Evolutionary conservation across 2,113 vertebrate species (phyloP).

Genomic region (Junco hyemalis): DNA sequence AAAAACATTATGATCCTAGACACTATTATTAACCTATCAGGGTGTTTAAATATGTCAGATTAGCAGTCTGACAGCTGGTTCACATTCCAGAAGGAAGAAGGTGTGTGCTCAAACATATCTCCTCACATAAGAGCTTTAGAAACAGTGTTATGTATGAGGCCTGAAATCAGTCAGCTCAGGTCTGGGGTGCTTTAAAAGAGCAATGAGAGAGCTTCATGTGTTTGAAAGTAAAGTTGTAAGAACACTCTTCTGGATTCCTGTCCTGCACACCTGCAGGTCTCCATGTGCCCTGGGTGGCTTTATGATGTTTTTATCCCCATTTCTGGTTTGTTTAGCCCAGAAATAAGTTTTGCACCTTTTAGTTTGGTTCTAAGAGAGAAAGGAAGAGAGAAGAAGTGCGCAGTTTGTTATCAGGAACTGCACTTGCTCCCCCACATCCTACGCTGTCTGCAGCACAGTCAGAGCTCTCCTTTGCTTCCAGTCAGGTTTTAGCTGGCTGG

Average conservation of each 20-base stretch:
- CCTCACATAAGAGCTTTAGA: background rate
- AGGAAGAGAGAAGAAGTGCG: background rate
- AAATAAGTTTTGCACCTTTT: background rate
- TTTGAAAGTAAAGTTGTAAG: background rate
- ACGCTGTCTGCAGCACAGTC: background rate
- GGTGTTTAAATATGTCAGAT: conserved; percentile 29
- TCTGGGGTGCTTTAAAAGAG: background rate
- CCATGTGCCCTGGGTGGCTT: background rate
- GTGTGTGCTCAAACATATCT: background rate
- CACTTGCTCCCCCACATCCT: background rate
- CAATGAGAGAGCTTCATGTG: background rate
- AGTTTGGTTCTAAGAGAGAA: background rate
- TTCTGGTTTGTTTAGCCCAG: background rate
- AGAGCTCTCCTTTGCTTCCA: background rate
- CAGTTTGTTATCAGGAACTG: background rate
- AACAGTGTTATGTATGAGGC: background rate
- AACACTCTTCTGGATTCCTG: background rate
- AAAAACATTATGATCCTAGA: conserved; percentile 11
- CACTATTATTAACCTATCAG: conserved; percentile 22
- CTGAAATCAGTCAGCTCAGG: background rate
- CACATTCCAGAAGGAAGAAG: background rate
- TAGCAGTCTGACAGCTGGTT: conserved; percentile 38
- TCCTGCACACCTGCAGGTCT: background rate
- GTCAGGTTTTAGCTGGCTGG: background rate
- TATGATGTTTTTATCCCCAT: background rate